Percentiles rank a stretch among this genome's conserved stretches.
phyloP scores from a whole-genome alignment of 2,113 vertebrate species.

The Platysteira castanea region DNA sequence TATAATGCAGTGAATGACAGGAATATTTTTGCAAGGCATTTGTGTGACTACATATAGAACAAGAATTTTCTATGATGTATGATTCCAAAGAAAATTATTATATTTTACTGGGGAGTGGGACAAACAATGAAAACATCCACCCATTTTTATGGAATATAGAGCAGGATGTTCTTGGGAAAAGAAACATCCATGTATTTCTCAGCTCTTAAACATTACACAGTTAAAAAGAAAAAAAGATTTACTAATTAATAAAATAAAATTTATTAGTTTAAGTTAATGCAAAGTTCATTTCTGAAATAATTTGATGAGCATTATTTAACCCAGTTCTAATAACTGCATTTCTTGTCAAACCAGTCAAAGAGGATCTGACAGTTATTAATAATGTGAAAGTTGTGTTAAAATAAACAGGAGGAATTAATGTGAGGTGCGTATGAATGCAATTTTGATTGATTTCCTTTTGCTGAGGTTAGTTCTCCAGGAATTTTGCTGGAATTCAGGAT shows the following conservation, averaged over 20 bases:
- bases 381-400: background rate
- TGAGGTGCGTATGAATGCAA: background rate
- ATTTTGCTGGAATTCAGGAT: background rate
- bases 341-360: background rate
- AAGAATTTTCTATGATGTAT: background rate
- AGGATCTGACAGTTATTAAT: background rate
- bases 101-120: rapidly evolving
- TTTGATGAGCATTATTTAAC: background rate
- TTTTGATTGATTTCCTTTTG: background rate
- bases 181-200: background rate
- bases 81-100: background rate
- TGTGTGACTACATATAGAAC: background rate
- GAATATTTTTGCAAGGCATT: background rate
- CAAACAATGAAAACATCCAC: background rate
- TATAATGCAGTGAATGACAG: background rate
- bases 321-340: background rate
- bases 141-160: background rate
- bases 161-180: background rate
- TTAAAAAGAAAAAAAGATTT: background rate
- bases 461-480: background rate
- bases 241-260: background rate
- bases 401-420: background rate
- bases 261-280: background rate
- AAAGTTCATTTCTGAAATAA: background rate
- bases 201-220: background rate